Conservation (phyloP, 2,797 vertebrate species). For the Orientallactaga sibirica region DNA sequence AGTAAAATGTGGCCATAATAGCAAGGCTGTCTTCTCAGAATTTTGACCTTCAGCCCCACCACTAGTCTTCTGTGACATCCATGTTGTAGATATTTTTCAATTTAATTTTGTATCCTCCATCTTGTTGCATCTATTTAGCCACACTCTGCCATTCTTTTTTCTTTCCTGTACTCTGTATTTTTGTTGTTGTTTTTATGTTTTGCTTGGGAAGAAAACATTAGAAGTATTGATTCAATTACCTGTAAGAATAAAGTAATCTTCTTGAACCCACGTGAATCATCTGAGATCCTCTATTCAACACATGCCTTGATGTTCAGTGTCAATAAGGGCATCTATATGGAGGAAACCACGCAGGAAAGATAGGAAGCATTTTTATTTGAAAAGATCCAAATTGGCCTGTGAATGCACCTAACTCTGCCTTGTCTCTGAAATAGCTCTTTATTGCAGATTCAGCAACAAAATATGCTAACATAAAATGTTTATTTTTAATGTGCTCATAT, state of each 20-base stretch:
- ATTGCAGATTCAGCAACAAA: slow-evolving; percentile 64
- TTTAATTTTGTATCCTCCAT: not conserved
- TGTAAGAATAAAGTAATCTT: not conserved
- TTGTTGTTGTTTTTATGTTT: not conserved
- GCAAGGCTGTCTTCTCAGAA: not conserved
- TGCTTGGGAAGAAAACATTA: not conserved
- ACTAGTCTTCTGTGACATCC: not conserved
- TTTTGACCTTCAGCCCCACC: not conserved
- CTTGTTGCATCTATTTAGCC: not conserved
- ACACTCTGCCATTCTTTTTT: not conserved
- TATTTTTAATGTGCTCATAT: slow-evolving; percentile 57
- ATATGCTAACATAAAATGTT: slow-evolving; percentile 44
- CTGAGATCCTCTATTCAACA: not conserved
- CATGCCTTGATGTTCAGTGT: not conserved
- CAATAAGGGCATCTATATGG: not conserved
- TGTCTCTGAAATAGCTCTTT: slow-evolving; percentile 17
- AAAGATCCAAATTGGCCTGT: not conserved
- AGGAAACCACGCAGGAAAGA: not conserved
- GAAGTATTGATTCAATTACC: slow-evolving; percentile 7
- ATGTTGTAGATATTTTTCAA: not conserved
- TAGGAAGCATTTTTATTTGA: not conserved
- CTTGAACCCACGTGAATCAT: not conserved
- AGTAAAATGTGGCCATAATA: not conserved
- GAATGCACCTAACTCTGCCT: not conserved
- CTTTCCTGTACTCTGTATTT: not conserved